These are phyloP conservation scores for Melanocharis versteri DNA, from an alignment of 2,113 vertebrate species.

Conservation along the genomic window DNA sequence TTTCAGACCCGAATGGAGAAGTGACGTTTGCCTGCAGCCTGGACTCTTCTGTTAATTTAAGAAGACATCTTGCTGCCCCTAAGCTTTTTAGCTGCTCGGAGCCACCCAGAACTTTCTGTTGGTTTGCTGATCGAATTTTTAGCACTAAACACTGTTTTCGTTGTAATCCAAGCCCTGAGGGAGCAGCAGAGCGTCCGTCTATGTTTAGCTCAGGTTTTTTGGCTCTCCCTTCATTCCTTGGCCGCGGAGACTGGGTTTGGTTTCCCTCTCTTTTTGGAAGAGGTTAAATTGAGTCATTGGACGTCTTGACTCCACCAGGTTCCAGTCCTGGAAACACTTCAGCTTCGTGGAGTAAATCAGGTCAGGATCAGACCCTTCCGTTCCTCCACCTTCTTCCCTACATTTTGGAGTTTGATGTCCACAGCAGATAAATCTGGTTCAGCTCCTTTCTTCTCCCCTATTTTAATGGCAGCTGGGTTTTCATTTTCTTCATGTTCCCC, in stretches of 20 bases:
- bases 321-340: background rate
- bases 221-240: background rate
- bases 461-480: background rate
- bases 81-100: background rate
- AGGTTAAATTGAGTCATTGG: background rate
- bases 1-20: background rate
- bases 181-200: background rate
- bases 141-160: background rate
- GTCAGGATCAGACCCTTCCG: background rate
- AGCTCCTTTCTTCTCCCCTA: background rate
- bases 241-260: background rate
- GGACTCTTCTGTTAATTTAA: background rate
- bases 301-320: background rate
- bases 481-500: background rate
- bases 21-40: background rate
- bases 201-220: constrained; percentile 44
- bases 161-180: background rate
- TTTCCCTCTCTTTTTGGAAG: background rate
- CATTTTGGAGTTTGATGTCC: background rate
- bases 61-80: background rate
- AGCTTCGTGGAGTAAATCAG: background rate
- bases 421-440: background rate
- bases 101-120: background rate
- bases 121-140: background rate
- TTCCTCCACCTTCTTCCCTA: background rate